These are phyloP conservation scores for Xenus cinereus DNA, from an alignment of 2,113 vertebrate genomes.

Conservation along the genomic window DNA sequence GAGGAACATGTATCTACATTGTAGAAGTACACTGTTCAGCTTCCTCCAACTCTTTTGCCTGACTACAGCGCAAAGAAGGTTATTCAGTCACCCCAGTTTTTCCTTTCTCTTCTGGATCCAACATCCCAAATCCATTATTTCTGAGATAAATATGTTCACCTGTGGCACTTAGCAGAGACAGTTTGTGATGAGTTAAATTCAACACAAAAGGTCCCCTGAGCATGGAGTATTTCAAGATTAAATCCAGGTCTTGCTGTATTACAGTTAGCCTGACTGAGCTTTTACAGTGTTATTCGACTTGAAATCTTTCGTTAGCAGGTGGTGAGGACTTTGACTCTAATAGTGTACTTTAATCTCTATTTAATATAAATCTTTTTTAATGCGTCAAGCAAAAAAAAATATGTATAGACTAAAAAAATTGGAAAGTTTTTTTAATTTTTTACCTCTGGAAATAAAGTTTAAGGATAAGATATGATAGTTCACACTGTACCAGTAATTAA, in stretches of 20 bases:
- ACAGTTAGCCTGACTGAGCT: not conserved
- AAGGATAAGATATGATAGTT: not conserved
- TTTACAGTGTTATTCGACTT: not conserved
- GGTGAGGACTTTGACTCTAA: not conserved
- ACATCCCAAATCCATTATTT: not conserved
- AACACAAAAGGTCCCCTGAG: not conserved
- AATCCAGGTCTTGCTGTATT: not conserved
- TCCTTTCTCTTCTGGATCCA: not conserved
- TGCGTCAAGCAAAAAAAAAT: not conserved
- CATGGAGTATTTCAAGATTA: not conserved
- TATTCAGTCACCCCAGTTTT: not conserved
- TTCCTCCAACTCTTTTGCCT: not conserved
- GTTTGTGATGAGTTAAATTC: not conserved
- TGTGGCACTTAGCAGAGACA: not conserved
- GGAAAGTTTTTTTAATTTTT: not conserved
- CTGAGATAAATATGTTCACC: not conserved
- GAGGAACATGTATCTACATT: not conserved
- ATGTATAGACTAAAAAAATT: not conserved
- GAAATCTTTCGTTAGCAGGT: not conserved
- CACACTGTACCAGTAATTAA: not conserved
- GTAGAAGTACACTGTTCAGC: rapidly evolving
- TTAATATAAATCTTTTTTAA: not conserved
- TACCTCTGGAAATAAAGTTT: not conserved
- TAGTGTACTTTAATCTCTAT: not conserved
- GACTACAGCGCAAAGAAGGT: not conserved